phyloP scores from a whole-genome alignment of 2,797 vertebrate species.

The Coluber constrictor region DNA sequence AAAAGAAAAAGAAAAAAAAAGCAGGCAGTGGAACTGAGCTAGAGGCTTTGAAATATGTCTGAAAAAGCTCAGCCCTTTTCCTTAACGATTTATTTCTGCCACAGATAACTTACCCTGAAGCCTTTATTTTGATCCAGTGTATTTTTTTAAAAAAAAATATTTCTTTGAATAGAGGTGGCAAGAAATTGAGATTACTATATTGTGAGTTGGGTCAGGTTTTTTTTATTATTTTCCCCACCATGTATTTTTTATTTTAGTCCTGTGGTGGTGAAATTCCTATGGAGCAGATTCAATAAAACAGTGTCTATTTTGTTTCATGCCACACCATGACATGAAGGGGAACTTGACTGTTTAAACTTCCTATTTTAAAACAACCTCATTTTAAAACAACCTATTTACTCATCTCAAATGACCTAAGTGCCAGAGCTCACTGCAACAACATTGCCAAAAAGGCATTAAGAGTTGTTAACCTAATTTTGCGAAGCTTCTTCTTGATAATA shows the following conservation, averaged over 20 bases:
- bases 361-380: neutral
- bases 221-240: neutral
- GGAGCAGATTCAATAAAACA: neutral
- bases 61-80: neutral
- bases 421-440: too few relatives aligned
- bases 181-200: neutral
- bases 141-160: neutral
- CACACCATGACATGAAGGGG: neutral
- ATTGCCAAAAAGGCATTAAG: too few relatives aligned
- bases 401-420: too few relatives aligned
- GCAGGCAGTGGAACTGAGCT: neutral
- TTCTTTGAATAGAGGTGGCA: neutral
- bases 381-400: too few relatives aligned
- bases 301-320: neutral
- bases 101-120: neutral
- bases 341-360: neutral
- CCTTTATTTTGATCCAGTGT: constrained; percentile 1
- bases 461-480: too few relatives aligned
- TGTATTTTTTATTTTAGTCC: neutral
- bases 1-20: neutral
- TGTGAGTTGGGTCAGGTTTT: neutral
- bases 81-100: neutral
- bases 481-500: too few relatives aligned
- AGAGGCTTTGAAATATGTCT: neutral
- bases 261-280: neutral